Evolutionary conservation across 1,140 invertebrate genomes (phyloP), one percentile per base, ranked within the genome.

Genomic region (Trichonephila clavipes): DNA sequence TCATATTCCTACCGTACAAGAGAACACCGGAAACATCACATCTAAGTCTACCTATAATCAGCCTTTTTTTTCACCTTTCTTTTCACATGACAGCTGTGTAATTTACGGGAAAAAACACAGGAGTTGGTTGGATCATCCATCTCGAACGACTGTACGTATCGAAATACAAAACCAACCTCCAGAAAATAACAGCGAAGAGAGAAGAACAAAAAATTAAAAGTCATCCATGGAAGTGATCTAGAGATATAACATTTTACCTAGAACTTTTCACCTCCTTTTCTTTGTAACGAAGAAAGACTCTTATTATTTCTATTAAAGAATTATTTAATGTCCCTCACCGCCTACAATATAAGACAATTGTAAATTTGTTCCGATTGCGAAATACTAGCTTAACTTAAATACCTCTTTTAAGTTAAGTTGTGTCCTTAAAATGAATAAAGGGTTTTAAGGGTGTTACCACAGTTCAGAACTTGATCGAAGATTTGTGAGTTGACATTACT

Each of bases 41-140:
- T 66, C 86, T 34, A 18, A 24, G 59, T 62, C 86, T 89, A 72
- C 88, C 88, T 89, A 89, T 89, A 89, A 89, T 89, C 88, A 89
- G 66, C 72, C 88, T 51, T 89, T 64, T 88, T 88, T 64, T 88
- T 88, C 34, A 12, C 18, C n/a, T 89, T 77, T 69, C 66, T 24
- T 89, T 77, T 69, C 66, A 6, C 34, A 10, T 89, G 88, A 89
- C 66, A 89, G 88, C 64, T 58, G 16, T 89, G 34, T 89, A 89
- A 89, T 89, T 89, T 89, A 88, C 8, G 10, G 88, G 66, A 72
- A 34, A 89, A 72, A 51, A 61, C 66, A 24, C 88, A 72, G 58
- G 12, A 72, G 66, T 51, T 10, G 34, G 66, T 51, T 10, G 34
- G 66, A 72, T 72, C 66, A 89, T 89, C 66, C 88, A 72, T 89